Conservation (phyloP, 2,113 vertebrate species). For the Sander vitreus region DNA sequence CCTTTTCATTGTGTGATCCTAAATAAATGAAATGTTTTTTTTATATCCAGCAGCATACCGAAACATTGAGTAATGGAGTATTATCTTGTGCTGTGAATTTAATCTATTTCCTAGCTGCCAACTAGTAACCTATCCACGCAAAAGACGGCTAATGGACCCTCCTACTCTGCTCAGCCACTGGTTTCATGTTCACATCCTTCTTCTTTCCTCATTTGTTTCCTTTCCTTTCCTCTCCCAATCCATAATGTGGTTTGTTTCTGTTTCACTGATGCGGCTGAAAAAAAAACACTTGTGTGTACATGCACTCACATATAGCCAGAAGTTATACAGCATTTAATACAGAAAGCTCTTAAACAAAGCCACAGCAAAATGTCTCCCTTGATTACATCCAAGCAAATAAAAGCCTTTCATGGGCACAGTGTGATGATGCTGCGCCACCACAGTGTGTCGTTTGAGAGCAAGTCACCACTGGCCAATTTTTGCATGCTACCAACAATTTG, state of each 20-base stretch:
- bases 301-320: constrained; percentile 19
- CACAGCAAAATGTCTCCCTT: constrained; percentile 44
- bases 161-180: background rate
- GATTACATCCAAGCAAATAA: constrained; percentile 50
- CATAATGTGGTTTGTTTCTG: background rate
- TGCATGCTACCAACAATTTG: background rate
- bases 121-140: background rate
- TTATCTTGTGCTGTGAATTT: background rate
- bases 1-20: constrained; percentile 6
- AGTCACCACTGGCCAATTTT: constrained; percentile 10
- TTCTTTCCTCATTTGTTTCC: background rate
- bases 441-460: constrained; percentile 53
- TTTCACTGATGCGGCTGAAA: constrained; percentile 17
- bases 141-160: background rate
- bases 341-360: constrained; percentile 46
- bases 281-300: constrained; percentile 42
- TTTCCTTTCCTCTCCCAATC: background rate
- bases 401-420: constrained; percentile 28
- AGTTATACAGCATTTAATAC: constrained; percentile 61
- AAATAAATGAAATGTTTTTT: background rate
- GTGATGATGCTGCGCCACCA: constrained; percentile 56
- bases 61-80: background rate
- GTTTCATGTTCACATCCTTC: constrained; percentile 1
- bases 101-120: background rate
- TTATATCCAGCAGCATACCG: background rate